Evolutionary conservation across 2,797 vertebrate genomes (phyloP), one percentile per base, ranked within the genome.

Genomic region (Poecilia gillii): DNA sequence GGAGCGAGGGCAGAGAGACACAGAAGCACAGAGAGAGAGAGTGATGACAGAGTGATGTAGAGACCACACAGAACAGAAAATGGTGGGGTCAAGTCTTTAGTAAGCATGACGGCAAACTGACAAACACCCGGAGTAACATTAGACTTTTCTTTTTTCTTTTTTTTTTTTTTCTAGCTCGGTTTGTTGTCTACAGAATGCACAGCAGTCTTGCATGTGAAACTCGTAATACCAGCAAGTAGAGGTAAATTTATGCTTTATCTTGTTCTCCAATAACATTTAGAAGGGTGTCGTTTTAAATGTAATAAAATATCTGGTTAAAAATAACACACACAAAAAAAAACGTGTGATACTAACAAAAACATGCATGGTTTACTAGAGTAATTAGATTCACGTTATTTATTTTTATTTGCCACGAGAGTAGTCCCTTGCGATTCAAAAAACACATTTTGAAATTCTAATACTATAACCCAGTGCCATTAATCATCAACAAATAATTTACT

Each of bases 41-140:
- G 78, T 81, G 89, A 89, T 88, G 91, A 93, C 84, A 89, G 90
- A 82, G 78, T 23, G 81, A 91, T 89, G 85, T 73, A 81, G 77
- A 90, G 93, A 93, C 94, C 93, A 94, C 93, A 94, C 94, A 95
- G 87, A 89, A 86, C 64, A 87, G 78, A 90, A 91, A 91, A 91
- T 77, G 82, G 70, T 77, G n/a, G 73, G 85, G 87, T 91, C 87
- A 88, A 83, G 81, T 89, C 85, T 88, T 91, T 72, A 82, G 73
- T 51, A 71, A 82, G 81, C 85, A 71, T 81, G 83, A 53, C 43
- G n/a, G 41, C 46, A 90, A 66, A 81, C 75, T 73, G 77, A 84
- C 76, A 84, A 89, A 80, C 3, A 23, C 47, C 6, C 62, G 66
- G 71, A 83, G 77, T 53, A 81, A 81, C 72, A 85, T 53, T 64